Conservation (phyloP, 2,888 invertebrate genomes). For the Onchidella celtica region DNA sequence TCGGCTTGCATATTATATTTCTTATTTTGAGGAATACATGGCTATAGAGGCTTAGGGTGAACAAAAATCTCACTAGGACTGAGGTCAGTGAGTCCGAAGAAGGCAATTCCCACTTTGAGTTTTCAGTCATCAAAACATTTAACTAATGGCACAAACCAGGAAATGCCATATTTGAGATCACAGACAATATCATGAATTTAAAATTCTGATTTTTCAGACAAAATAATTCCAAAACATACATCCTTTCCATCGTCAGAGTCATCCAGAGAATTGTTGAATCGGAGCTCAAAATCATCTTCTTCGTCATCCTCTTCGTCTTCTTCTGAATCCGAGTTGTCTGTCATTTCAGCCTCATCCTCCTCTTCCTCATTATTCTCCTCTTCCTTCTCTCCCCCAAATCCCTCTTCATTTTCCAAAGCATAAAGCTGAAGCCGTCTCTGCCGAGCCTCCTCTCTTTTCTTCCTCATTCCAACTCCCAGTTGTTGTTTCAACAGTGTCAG, state of each 20-base stretch:
- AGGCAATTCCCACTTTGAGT: no score
- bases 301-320: slow-evolving; percentile 66
- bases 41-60: no score
- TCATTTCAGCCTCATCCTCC: slow-evolving; percentile 79
- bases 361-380: slow-evolving; percentile 74
- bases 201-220: no score
- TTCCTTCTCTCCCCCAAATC: slow-evolving; percentile 59
- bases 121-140: no score
- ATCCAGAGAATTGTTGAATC: neutral
- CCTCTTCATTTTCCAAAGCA: slow-evolving; percentile 78
- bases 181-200: no score
- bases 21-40: no score
- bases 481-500: slow-evolving; percentile 87
- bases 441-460: slow-evolving; percentile 87
- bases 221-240: no score
- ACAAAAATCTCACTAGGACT: no score
- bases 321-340: slow-evolving; percentile 78
- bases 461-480: slow-evolving; percentile 87
- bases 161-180: no score
- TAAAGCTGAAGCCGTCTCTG: slow-evolving; percentile 84
- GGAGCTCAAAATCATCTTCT: slow-evolving; percentile 4
- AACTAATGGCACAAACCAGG: no score
- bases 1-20: no score
- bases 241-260: slow-evolving; percentile 49
- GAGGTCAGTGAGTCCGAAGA: no score